A percentile compares a stretch with the other conserved stretches of the same genome.
These are phyloP conservation scores for Neosilurus hyrtlii DNA, from an alignment of 2,797 vertebrate species.

Conservation along the genomic window DNA sequence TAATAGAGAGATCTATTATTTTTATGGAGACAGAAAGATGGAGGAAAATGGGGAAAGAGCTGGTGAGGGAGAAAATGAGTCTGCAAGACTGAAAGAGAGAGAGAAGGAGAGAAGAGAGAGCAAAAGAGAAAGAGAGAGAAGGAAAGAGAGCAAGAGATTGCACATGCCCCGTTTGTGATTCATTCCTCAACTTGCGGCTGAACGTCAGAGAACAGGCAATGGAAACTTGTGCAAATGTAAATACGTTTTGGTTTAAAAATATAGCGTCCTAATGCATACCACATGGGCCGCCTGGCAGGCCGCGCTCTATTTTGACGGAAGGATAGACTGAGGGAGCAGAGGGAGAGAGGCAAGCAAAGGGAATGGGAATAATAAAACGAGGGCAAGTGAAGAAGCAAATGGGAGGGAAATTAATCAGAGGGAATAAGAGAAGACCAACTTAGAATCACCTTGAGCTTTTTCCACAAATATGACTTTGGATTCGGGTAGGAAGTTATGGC, in stretches of 20 bases:
- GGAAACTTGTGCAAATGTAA: conserved; percentile 63
- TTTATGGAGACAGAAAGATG: conserved; percentile 35
- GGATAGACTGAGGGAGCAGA: conserved; percentile 45
- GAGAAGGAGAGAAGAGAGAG: not conserved
- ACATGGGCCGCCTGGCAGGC: conserved; percentile 58
- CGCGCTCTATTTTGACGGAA: conserved; percentile 76
- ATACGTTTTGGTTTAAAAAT: conserved; percentile 64
- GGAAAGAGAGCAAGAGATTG: conserved; percentile 39
- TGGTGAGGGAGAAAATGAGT: conserved; percentile 45
- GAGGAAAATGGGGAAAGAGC: conserved; percentile 42
- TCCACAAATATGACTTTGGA: conserved; percentile 88
- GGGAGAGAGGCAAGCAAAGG: conserved; percentile 33
- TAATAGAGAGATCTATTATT: conserved; percentile 45
- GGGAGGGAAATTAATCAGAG: not conserved
- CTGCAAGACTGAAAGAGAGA: conserved; percentile 53
- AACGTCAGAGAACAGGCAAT: conserved; percentile 67
- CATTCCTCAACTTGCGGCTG: conserved; percentile 69
- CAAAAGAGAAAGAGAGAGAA: conserved; percentile 5
- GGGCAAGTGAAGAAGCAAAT: not conserved
- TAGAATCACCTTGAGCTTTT: conserved; percentile 80
- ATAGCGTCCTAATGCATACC: conserved; percentile 60
- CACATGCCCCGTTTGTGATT: conserved; percentile 61
- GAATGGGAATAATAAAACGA: conserved; percentile 4
- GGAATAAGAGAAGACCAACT: not conserved
- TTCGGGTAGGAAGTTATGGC: conserved; percentile 84